Conservation (phyloP, 64 coral and sea anemone species). For the Stylophora pistillata region DNA sequence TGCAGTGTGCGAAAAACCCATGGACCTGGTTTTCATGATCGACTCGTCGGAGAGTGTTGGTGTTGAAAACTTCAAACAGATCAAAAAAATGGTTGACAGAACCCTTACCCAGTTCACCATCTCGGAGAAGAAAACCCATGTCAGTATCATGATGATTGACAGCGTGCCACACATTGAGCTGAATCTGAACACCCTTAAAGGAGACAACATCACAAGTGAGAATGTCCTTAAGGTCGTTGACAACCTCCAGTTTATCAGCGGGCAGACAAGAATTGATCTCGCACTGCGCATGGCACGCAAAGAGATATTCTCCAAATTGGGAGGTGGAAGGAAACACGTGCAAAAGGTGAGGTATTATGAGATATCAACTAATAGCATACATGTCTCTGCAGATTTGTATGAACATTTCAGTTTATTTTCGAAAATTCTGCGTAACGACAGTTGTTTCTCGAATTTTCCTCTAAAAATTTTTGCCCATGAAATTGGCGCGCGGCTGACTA, state of each 20-base stretch:
- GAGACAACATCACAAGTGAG: slow-evolving; percentile 49
- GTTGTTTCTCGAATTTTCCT: too few relatives aligned
- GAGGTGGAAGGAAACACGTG: slow-evolving; percentile 52
- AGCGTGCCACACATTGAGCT: slow-evolving; percentile 43
- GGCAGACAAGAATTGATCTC: slow-evolving; percentile 74
- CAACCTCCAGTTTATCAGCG: slow-evolving; percentile 62
- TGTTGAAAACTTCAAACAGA: slow-evolving; percentile 77
- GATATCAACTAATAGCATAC: neutral
- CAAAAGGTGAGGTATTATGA: slow-evolving; percentile 49
- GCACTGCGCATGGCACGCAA: slow-evolving; percentile 74
- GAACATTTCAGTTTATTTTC: neutral
- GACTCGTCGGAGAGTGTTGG: slow-evolving; percentile 83
- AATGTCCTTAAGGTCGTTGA: slow-evolving; percentile 52
- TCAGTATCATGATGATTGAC: slow-evolving; percentile 63
- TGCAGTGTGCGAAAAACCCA: slow-evolving; percentile 64
- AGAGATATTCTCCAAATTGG: slow-evolving; percentile 71
- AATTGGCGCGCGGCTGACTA: too few relatives aligned
- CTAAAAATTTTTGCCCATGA: too few relatives aligned
- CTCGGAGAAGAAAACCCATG: slow-evolving; percentile 56
- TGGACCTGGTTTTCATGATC: slow-evolving; percentile 81
- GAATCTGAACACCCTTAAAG: slow-evolving; percentile 68
- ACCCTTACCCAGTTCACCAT: slow-evolving; percentile 68
- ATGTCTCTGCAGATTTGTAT: neutral
- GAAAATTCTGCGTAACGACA: neutral
- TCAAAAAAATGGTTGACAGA: slow-evolving; percentile 66